phyloP scores from a whole-genome alignment of 2,888 invertebrate species.

The Ectobius pallidus region DNA sequence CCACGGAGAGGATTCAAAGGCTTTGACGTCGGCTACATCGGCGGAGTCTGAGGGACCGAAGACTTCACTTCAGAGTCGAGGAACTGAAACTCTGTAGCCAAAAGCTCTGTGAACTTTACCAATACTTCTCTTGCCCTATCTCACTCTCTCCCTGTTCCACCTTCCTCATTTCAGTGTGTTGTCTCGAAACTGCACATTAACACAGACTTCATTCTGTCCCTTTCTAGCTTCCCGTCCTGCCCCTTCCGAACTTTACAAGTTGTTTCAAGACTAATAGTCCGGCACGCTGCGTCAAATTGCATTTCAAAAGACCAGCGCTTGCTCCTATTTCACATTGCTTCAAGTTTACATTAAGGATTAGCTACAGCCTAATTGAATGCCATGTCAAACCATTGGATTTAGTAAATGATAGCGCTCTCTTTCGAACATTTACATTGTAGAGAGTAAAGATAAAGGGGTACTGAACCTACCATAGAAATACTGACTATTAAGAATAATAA shows the following conservation, averaged over 20 bases:
- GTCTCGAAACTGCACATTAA: neutral
- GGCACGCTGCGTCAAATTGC: constrained; percentile 4
- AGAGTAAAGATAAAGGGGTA: too few relatives aligned
- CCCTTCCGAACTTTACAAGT: constrained; percentile 16
- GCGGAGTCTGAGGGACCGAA: neutral
- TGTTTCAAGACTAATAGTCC: constrained; percentile 4
- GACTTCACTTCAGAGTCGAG: neutral
- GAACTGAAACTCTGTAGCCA: neutral
- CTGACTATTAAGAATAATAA: too few relatives aligned
- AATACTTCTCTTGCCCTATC: neutral
- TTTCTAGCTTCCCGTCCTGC: too few relatives aligned
- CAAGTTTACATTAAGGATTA: neutral
- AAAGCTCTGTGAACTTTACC: constrained; percentile 8
- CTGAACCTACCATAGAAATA: too few relatives aligned
- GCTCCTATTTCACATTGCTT: neutral
- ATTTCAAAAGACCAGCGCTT: constrained; percentile 5
- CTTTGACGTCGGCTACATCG: neutral
- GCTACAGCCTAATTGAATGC: too few relatives aligned
- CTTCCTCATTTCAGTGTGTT: constrained; percentile 6
- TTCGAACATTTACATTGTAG: too few relatives aligned
- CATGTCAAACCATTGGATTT: too few relatives aligned
- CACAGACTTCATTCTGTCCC: constrained; percentile 8
- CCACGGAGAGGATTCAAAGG: neutral
- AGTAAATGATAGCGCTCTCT: too few relatives aligned
- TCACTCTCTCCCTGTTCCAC: neutral